These are phyloP conservation scores for Galerucella calmariensis DNA, from an alignment of 2,888 invertebrate genomes.

Conservation along the genomic window DNA sequence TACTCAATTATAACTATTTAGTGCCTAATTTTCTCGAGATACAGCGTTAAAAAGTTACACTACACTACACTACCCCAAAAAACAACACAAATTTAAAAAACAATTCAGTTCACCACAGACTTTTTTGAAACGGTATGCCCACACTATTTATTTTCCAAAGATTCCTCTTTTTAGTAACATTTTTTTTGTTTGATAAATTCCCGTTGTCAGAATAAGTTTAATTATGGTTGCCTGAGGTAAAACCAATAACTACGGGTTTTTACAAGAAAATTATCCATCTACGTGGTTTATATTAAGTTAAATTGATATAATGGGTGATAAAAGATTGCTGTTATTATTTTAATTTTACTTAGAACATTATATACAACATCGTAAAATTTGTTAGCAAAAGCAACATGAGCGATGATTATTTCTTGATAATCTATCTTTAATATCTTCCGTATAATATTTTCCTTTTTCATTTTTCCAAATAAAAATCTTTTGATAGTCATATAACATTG, in stretches of 20 bases:
- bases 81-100: too few species aligned
- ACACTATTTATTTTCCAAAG: background rate
- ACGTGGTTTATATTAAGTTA: slow-evolving; percentile 5
- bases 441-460: too few species aligned
- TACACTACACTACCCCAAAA: background rate
- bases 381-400: too few species aligned
- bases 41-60: too few species aligned
- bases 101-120: too few species aligned
- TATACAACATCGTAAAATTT: background rate
- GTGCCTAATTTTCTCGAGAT: too few species aligned
- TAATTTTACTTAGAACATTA: background rate
- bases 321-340: slow-evolving; percentile 3
- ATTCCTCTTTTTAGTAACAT: background rate
- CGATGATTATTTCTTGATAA: too few species aligned
- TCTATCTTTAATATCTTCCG: too few species aligned
- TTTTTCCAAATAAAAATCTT: too few species aligned
- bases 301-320: slow-evolving; percentile 2
- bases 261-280: background rate
- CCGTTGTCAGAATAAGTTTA: background rate
- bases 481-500: too few species aligned
- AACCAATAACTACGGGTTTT: background rate
- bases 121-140: background rate
- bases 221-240: too few species aligned
- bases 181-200: background rate
- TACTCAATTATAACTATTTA: too few species aligned